Conservation (phyloP, 2,888 invertebrate species). For the Phengaris arion region DNA sequence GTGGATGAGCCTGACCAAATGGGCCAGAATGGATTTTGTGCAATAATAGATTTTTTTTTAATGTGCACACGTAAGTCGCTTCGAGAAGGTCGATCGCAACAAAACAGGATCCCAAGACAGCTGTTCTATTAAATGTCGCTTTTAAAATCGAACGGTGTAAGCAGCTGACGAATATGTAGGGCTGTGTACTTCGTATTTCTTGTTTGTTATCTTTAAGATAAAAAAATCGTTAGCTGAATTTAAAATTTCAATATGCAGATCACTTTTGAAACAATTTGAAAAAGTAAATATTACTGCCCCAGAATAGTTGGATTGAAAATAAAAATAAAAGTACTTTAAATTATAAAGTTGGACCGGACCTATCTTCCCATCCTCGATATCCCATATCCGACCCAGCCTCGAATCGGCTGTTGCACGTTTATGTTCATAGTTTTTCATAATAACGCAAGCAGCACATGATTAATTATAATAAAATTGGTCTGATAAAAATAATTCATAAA, state of each 20-base stretch:
- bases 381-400: no score
- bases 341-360: no score
- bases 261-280: no score
- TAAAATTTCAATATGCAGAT: no score
- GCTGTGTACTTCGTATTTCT: constrained; percentile 1
- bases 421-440: no score
- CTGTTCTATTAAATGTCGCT: constrained; percentile 35
- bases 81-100: constrained; percentile 36
- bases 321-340: no score
- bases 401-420: neutral
- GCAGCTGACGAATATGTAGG: constrained; percentile 45
- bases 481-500: neutral
- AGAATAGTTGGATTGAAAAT: no score
- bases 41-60: constrained; percentile 32
- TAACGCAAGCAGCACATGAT: no score
- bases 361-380: no score
- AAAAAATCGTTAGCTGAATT: no score
- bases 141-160: constrained; percentile 40
- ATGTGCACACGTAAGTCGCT: constrained; percentile 29
- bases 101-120: constrained; percentile 37
- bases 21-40: neutral
- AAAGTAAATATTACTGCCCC: no score
- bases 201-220: neutral
- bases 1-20: neutral
- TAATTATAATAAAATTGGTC: neutral